Conservation (phyloP, 2,888 invertebrate species). For the Amiota mariae region DNA sequence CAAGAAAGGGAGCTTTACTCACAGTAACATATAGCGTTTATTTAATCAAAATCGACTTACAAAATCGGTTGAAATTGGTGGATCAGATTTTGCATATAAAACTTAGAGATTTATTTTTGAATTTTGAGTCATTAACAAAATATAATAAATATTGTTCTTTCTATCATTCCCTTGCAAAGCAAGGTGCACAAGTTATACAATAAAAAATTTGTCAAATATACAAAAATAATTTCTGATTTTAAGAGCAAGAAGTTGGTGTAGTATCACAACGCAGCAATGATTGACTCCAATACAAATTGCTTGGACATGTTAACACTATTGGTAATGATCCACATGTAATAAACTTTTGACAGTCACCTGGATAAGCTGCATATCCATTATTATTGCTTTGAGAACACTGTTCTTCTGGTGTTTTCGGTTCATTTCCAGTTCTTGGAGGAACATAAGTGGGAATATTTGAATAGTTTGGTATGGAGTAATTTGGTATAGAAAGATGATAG, state of each 20-base stretch:
- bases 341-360: slow-evolving; percentile 64
- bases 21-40: no score
- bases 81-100: no score
- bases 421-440: background rate
- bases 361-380: slow-evolving; percentile 54
- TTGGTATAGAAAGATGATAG: slow-evolving; percentile 5
- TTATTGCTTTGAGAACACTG: background rate
- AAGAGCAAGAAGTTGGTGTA: slow-evolving; percentile 31
- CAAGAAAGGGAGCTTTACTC: no score
- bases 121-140: no score
- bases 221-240: slow-evolving; percentile 39
- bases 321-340: slow-evolving; percentile 60
- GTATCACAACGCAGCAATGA: slow-evolving; percentile 48
- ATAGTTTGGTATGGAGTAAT: background rate
- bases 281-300: slow-evolving; percentile 56
- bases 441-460: no score
- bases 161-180: no score
- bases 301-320: slow-evolving; percentile 52
- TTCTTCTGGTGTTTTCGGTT: background rate
- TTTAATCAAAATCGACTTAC: no score
- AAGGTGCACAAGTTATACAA: no score
- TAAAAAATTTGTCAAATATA: background rate
- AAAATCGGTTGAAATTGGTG: no score
- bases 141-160: no score
- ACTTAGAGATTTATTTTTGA: no score